These are phyloP conservation scores for Leptonema lineaticorne DNA, from an alignment of 1,140 invertebrate species.

Conservation along the genomic window DNA sequence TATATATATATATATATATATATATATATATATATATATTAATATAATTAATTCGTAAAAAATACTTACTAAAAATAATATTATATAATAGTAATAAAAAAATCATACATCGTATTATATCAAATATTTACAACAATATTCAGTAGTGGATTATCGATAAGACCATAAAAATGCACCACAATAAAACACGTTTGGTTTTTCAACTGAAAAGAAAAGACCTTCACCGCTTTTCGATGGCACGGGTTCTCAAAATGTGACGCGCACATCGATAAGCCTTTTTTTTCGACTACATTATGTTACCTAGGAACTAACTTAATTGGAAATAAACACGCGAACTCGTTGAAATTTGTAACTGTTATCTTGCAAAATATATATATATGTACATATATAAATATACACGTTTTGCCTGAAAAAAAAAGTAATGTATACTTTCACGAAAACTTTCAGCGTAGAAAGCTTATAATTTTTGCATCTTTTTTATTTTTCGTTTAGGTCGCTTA, in stretches of 20 bases:
- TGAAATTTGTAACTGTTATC: background rate
- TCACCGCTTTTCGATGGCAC: too few species aligned
- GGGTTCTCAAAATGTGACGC: background rate
- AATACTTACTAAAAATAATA: background rate
- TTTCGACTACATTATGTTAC: too few species aligned
- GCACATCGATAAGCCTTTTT: background rate
- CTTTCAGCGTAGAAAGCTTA: background rate
- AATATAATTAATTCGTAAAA: background rate
- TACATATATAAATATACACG: too few species aligned
- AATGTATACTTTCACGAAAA: background rate
- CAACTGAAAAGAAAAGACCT: too few species aligned
- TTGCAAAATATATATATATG: background rate
- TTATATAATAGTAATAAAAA: too few species aligned
- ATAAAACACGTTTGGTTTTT: too few species aligned
- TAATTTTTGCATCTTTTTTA: background rate
- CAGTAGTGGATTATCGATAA: too few species aligned
- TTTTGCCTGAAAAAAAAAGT: background rate
- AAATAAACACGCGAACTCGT: background rate
- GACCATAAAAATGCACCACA: too few species aligned
- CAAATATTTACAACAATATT: too few species aligned
- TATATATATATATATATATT: background rate
- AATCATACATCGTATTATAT: too few species aligned
- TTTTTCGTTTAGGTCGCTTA: too few species aligned
- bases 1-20: background rate
- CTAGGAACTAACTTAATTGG: slow-evolving; percentile 1